Base-by-base conservation (phyloP, 2,113 vertebrate species). In the Sciurus niger region DNA sequence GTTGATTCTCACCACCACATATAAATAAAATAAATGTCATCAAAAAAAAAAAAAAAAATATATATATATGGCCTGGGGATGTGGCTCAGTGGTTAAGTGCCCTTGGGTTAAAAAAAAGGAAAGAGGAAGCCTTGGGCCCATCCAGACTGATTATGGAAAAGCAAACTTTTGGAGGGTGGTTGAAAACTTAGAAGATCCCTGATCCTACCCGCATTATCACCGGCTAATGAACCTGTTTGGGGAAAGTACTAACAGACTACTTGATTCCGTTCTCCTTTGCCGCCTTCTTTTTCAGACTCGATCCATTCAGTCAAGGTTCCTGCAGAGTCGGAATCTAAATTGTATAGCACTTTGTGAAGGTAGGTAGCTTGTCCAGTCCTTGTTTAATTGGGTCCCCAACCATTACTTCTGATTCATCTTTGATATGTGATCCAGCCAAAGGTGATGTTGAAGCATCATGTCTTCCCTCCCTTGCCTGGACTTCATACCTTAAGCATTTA, bases 301-400 rank as follows among this genome's bases (percentile, higher is more conserved):
- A 76, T 99, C 99, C 80, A 99, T 99, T 98, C 99, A 99, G 98
- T 99, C 99, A 25, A 99, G 99, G 96, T 99, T 99, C 98, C 99
- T 99, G 80, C 99, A 99, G 98, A 99, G 99, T 98, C 99, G 99
- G 97, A 99, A 99, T 98, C 98, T 99, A 96, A 99, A 99, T 98
- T 99, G 99, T 98, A 99, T 99, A 85, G 99, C 99, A 92, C 99
- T 99, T 93, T 99, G 99, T 93, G 99, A 99, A 99, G 99, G 99
- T 99, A 98, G 93, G 96, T 68, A 84, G 74, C 13, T 88, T n/a
- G 20, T 8, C 72, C 13, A 24, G 8, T 51, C 12, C n/a, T 14
- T 83, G 32, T 78, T 76, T 73, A 63, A 80, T 46, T 74, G 60
- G 28, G 28, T 67, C 63, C 34, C 48, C 34, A 46, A 22, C 51